Conservation (phyloP, 2,888 invertebrate genomes). For the Agrochola lota region DNA sequence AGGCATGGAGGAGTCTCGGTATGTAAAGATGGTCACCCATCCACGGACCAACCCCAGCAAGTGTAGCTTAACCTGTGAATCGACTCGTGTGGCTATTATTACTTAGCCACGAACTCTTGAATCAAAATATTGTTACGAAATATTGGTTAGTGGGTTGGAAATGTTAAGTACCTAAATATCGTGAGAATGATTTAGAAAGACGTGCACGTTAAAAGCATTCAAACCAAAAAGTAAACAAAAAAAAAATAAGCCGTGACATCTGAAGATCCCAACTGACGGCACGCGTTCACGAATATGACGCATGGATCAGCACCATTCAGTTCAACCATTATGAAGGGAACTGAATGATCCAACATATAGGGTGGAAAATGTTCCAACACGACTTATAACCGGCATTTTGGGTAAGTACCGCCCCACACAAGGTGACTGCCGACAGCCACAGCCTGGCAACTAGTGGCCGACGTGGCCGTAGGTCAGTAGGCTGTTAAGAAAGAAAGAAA, state of each 20-base stretch:
- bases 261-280: neutral
- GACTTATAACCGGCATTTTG: too few species aligned
- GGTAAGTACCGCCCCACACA: neutral
- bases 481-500: neutral
- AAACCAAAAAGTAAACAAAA: neutral
- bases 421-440: neutral
- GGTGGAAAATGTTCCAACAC: neutral
- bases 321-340: neutral
- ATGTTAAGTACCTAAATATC: too few species aligned
- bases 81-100: too few species aligned
- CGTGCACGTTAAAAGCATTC: neutral
- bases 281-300: neutral
- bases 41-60: too few species aligned
- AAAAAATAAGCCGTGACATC: neutral
- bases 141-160: neutral
- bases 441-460: neutral
- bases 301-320: neutral
- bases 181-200: neutral
- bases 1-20: too few species aligned
- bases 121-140: neutral
- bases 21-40: too few species aligned
- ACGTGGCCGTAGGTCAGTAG: neutral
- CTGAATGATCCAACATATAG: neutral
- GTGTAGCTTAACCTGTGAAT: too few species aligned
- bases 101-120: too few species aligned